Evolutionary conservation across 1,140 invertebrate genomes (phyloP).

Genomic region (Pseudomyrmex gracilis): DNA sequence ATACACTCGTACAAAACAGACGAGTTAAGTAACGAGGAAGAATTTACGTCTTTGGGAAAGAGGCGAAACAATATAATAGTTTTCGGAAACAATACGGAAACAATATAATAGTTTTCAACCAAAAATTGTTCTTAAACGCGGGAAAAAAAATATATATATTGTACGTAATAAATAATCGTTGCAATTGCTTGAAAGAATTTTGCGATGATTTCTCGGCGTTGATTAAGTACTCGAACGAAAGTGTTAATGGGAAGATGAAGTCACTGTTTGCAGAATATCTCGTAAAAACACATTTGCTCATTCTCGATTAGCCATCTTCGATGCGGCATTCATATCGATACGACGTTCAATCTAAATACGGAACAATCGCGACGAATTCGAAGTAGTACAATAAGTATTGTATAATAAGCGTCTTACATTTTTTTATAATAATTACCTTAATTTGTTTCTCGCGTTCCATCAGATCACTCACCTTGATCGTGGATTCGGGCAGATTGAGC

Average conservation of each 20-base stretch:
- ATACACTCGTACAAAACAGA: not conserved
- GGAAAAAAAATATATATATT: not conserved
- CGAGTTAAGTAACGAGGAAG: not conserved
- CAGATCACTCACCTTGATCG: constrained; percentile 94
- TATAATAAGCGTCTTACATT: not conserved
- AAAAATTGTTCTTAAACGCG: no score
- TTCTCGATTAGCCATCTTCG: constrained; percentile 33
- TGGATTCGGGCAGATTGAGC: constrained; percentile 97
- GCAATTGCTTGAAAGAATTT: constrained; percentile 9
- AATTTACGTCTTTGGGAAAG: not conserved
- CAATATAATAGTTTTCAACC: no score
- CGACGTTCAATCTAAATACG: not conserved
- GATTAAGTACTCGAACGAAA: constrained; percentile 59
- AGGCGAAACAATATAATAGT: no score
- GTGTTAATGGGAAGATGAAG: constrained; percentile 65
- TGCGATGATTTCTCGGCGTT: not conserved
- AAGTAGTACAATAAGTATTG: no score
- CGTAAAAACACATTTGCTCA: constrained; percentile 27
- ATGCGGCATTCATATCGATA: not conserved
- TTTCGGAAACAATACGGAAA: no score
- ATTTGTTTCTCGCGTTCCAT: no score
- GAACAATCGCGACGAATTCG: no score
- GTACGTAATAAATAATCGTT: constrained; percentile 6
- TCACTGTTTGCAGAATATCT: constrained; percentile 60
- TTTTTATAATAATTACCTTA: not conserved